Evolutionary conservation across 2,113 vertebrate genomes (phyloP).

Genomic region (Petroica traversi): DNA sequence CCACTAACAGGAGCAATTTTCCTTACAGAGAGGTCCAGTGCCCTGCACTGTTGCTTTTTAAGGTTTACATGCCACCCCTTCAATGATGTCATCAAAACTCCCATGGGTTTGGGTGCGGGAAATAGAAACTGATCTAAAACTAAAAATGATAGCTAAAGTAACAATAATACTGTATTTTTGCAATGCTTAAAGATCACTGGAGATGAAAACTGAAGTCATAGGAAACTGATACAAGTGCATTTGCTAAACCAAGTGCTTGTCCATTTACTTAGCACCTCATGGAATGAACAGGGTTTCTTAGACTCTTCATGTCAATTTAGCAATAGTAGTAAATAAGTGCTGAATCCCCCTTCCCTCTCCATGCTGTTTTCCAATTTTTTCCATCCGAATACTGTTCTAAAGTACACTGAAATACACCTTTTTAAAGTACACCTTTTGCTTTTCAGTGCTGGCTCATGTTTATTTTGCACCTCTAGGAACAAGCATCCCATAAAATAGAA

Average conservation of each 20-base stretch:
- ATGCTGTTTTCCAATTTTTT: not conserved
- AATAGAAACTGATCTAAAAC: not conserved
- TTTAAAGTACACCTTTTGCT: not conserved
- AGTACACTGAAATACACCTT: not conserved
- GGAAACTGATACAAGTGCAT: not conserved
- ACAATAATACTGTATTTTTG: not conserved
- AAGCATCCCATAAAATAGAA: not conserved
- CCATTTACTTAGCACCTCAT: not conserved
- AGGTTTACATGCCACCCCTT: not conserved
- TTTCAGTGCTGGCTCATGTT: not conserved
- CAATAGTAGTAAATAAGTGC: not conserved
- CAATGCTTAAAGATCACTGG: not conserved
- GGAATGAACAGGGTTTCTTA: not conserved
- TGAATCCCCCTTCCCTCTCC: accelerated
- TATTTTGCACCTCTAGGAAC: not conserved
- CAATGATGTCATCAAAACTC: not conserved
- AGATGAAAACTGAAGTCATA: not conserved
- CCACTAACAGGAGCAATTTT: not conserved
- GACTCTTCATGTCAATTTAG: not conserved
- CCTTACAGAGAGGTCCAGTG: not conserved
- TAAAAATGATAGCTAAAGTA: not conserved
- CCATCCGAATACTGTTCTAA: not conserved
- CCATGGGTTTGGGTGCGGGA: not conserved
- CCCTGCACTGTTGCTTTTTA: not conserved
- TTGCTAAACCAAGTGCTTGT: not conserved